Evolutionary conservation across 1,140 invertebrate genomes (phyloP).

Genomic region (Bombyx mandarina): DNA sequence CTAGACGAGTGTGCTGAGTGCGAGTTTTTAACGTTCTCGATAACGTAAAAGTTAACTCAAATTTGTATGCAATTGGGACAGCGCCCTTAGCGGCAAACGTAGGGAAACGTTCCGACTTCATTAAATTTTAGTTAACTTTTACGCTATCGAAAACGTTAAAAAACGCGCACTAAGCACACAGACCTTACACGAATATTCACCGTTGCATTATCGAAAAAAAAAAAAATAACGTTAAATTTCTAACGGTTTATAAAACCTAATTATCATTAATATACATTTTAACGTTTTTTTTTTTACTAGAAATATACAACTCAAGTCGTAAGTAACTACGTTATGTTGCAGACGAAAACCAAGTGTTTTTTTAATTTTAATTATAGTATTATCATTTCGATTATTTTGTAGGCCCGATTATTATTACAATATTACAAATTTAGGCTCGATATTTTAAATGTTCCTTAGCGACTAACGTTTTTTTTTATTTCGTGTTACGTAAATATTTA

Average conservation of each 20-base stretch:
- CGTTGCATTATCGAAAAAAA: slow-evolving; percentile 63
- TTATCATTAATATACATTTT: slow-evolving; percentile 49
- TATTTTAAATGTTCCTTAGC: slow-evolving; percentile 29
- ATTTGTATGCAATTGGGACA: too few relatives aligned
- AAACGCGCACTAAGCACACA: slow-evolving; percentile 8
- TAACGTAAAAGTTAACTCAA: too few relatives aligned
- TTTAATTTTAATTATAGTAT: slow-evolving; percentile 2
- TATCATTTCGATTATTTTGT: slow-evolving; percentile 61
- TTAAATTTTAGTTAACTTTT: too few relatives aligned
- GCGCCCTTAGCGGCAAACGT: too few relatives aligned
- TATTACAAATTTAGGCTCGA: slow-evolving; percentile 53
- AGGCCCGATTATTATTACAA: slow-evolving; percentile 45
- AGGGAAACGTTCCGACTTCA: too few relatives aligned
- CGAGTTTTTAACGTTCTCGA: too few relatives aligned
- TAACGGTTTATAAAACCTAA: slow-evolving; percentile 67
- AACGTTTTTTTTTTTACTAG: slow-evolving; percentile 45
- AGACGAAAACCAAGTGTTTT: background rate
- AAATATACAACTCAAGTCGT: slow-evolving; percentile 47
- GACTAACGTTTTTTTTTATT: slow-evolving; percentile 37
- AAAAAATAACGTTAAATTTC: slow-evolving; percentile 61
- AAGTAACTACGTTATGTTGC: slow-evolving; percentile 31
- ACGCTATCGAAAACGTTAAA: too few relatives aligned
- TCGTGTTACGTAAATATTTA: slow-evolving; percentile 1
- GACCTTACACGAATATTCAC: slow-evolving; percentile 51
- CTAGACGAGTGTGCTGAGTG: slow-evolving; percentile 22